Base-by-base conservation (phyloP, 1,140 invertebrate genomes). In the Acyrthosiphon pisum region DNA sequence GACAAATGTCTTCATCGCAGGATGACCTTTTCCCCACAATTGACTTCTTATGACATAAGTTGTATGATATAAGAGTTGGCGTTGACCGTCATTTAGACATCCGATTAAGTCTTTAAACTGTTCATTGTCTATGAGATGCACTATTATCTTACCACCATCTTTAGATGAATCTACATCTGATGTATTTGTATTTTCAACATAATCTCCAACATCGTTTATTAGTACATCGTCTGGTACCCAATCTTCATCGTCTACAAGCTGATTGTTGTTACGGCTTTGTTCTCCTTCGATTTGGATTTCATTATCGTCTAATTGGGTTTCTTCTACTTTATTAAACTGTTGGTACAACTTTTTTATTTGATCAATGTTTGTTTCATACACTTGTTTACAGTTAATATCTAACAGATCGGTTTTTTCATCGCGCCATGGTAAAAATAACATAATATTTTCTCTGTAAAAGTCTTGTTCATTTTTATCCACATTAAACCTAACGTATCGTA, bases 321-420 rank as follows among this genome's bases (percentile, higher is more conserved):
- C 50, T 53, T 53, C 50, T 1, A 53, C 50, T 53, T 53, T 53
- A 53, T 53, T 53, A 53, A 53, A 53, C 50, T 53, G 50, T 53
- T 53, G 50, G 50, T 53, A 53, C 22, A 48, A 26, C 4, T 50
- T 1, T 89, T 89, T 35, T 50, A 89, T 89, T 56, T 26, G 26
- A 50, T 35, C 18, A 53, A 89, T n/a, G 50, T 89, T 89, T 89
- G 22, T 50, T 89, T 89, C 26, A 7, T 89, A 89, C 1, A 89
- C 48, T 89, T 89, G 48, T 53, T 89, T 46, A 35, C 87, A 89
- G 30, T 89, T 53, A 50, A 89, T 35, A 89, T 89, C 23, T 50
- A 50, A 4, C 30, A 89, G 14, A n/a, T 89, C 48, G 1, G 1
- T 1, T 50, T 0, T 35, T 53, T 89, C 48, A 53, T 89, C n/a